Evolutionary conservation across 2,888 invertebrate species (phyloP).

Genomic region (Pinctada fucata): DNA sequence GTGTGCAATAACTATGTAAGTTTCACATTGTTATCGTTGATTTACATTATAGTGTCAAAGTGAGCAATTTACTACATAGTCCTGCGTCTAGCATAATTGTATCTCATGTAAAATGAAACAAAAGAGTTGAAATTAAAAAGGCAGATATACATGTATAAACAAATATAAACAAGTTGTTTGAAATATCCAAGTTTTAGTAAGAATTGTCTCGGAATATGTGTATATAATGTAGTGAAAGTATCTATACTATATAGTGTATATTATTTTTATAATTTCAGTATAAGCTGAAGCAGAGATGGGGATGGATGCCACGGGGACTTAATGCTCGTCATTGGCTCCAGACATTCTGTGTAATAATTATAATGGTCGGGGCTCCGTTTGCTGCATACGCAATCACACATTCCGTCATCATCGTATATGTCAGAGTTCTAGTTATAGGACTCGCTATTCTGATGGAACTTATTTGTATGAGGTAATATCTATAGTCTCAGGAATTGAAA

Average conservation of each 20-base stretch:
- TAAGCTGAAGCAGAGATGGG: slow-evolving; percentile 39
- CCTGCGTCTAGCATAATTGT: no score
- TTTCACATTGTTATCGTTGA: background rate
- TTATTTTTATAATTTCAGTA: slow-evolving; percentile 37
- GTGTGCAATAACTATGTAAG: slow-evolving; percentile 48
- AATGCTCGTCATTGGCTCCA: slow-evolving; percentile 47
- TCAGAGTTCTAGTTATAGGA: slow-evolving; percentile 33
- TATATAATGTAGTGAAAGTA: no score
- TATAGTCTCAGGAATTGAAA: background rate
- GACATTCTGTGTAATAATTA: slow-evolving; percentile 38
- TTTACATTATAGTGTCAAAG: no score
- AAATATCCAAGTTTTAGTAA: no score
- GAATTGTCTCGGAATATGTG: no score
- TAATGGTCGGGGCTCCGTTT: slow-evolving; percentile 47
- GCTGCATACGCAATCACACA: slow-evolving; percentile 45
- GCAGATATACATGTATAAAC: no score
- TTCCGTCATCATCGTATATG: slow-evolving; percentile 33
- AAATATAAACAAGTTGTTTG: no score
- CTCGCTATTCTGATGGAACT: slow-evolving; percentile 31
- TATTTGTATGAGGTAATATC: slow-evolving; percentile 30
- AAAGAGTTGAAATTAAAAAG: no score
- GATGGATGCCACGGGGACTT: slow-evolving; percentile 46
- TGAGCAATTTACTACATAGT: no score
- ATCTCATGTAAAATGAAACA: no score
- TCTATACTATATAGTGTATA: no score